phyloP scores from a whole-genome alignment of 2,888 invertebrate species.

The Drosophila nr. medialis region DNA sequence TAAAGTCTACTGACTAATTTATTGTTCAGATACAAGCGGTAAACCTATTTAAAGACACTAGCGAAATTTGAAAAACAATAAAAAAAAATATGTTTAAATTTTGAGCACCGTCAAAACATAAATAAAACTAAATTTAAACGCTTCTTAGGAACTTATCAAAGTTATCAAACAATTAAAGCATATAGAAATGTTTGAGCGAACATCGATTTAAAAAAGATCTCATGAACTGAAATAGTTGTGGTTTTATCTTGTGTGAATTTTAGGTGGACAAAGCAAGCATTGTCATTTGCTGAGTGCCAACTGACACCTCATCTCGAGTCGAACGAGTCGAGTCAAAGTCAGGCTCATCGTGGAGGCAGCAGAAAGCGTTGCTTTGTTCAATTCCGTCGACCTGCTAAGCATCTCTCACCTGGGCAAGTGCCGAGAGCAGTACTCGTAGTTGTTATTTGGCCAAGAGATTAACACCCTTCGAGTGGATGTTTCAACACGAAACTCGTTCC shows the following conservation, averaged over 20 bases:
- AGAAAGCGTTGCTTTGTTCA: constrained; percentile 48
- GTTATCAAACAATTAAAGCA: not conserved
- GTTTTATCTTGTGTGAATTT: constrained; percentile 25
- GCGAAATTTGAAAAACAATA: not conserved
- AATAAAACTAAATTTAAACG: not conserved
- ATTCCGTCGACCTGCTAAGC: constrained; percentile 24
- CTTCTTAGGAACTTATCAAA: not conserved
- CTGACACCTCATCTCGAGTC: constrained; percentile 47
- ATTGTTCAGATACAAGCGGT: not conserved
- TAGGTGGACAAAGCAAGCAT: constrained; percentile 26
- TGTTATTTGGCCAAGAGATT: constrained; percentile 68
- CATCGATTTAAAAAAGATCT: not conserved
- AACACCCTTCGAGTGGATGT: constrained; percentile 61
- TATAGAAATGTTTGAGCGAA: not conserved
- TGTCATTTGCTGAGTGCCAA: constrained; percentile 31
- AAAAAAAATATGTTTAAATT: not conserved
- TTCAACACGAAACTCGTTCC: constrained; percentile 55
- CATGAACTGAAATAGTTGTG: constrained; percentile 8
- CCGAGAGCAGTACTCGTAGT: constrained; percentile 7
- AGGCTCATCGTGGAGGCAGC: constrained; percentile 11
- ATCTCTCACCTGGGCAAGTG: constrained; percentile 35
- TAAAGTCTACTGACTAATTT: not conserved
- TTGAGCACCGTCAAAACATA: not conserved
- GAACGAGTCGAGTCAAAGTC: constrained; percentile 17
- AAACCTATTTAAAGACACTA: not conserved